Conservation (phyloP, 2,797 vertebrate species). For the Babyrousa celebensis region DNA sequence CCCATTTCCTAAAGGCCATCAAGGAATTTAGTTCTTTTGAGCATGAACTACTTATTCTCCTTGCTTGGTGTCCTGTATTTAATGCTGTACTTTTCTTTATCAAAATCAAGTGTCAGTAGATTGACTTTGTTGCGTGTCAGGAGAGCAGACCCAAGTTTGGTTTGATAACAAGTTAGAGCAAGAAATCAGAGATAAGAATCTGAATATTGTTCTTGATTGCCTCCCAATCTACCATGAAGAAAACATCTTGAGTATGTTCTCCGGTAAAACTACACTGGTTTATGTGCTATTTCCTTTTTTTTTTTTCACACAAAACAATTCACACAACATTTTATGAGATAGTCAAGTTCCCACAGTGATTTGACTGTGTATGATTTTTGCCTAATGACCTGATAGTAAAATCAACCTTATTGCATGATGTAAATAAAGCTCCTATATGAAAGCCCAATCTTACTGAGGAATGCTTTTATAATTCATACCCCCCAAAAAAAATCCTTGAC, state of each 20-base stretch:
- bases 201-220: background rate
- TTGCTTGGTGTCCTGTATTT: background rate
- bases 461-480: background rate
- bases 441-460: background rate
- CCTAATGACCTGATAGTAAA: background rate
- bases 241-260: background rate
- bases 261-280: background rate
- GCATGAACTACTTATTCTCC: background rate
- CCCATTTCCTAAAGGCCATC: background rate
- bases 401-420: background rate
- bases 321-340: background rate
- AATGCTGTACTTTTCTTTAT: background rate
- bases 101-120: background rate
- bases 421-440: background rate
- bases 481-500: background rate
- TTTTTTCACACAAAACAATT: background rate
- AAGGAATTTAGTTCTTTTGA: background rate
- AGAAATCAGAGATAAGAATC: background rate
- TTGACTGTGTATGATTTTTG: background rate
- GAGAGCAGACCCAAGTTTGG: background rate
- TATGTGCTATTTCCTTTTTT: background rate
- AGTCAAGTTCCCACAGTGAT: conserved; percentile 18
- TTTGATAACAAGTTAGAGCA: background rate
- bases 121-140: background rate
- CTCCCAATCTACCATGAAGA: background rate